Percentiles rank a stretch among this genome's conserved stretches.
These are phyloP conservation scores for Ifrita kowaldi DNA, from an alignment of 2,113 vertebrate species.

Conservation along the genomic window DNA sequence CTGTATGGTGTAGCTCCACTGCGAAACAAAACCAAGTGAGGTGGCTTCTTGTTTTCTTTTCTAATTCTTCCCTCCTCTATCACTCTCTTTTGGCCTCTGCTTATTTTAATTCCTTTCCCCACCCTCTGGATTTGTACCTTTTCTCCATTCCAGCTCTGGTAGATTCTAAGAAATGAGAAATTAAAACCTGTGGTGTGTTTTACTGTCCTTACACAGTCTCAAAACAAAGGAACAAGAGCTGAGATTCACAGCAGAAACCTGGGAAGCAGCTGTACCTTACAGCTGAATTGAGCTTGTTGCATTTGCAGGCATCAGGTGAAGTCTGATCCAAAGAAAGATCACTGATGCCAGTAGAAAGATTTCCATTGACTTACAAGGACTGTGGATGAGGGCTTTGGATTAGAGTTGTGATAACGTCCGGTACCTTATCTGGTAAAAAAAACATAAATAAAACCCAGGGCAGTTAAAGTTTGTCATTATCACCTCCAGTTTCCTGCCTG, in stretches of 20 bases:
- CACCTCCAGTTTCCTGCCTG: not conserved
- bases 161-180: not conserved
- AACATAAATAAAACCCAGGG: not conserved
- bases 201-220: not conserved
- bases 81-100: not conserved
- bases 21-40: not conserved
- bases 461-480: conserved; percentile 2
- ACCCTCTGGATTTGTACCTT: not conserved
- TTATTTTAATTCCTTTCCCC: not conserved
- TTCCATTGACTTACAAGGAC: not conserved
- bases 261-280: not conserved
- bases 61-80: not conserved
- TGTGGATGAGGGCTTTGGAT: not conserved
- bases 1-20: not conserved
- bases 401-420: not conserved
- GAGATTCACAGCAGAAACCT: not conserved
- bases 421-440: not conserved
- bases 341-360: not conserved
- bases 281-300: not conserved
- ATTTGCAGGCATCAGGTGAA: not conserved
- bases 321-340: not conserved
- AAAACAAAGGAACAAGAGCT: not conserved
- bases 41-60: not conserved
- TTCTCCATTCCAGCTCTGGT: not conserved
- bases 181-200: not conserved